Evolutionary conservation across 2,113 vertebrate species (phyloP), one percentile per base, ranked within the genome.

Genomic region (Hippoglossus stenolepis): DNA sequence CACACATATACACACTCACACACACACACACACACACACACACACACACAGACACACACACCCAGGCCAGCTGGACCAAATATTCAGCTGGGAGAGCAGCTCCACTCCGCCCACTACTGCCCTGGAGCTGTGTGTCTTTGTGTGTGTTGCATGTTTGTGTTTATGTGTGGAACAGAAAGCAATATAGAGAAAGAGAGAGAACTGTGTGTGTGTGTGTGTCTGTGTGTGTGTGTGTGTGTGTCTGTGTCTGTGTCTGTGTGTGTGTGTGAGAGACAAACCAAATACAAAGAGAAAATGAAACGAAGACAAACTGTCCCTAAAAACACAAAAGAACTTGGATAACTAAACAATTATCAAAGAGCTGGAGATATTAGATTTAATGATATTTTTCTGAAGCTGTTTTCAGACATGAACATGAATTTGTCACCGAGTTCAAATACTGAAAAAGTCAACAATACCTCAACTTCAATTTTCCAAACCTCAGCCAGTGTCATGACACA

Each of bases 41-140:
- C 47, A 75, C 66, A 75, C 54, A 72, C 66, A 65, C 70, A 63
- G 49, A 77, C 77, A 77, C 70, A 75, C 61, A 38, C 69, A 70
- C 74, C 65, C 60, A 54, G 49, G 78, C 91, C 92, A 94, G 93
- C 92, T 94, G 93, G 92, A 91, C 89, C 86, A 91, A 89, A 92
- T 91, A 93, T 92, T 92, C 90, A 89, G 85, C 81, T 89, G 89
- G 87, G 83, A 90, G 77, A 85, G 73, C 35, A 82, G 71, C 86
- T 89, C 75, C 77, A 66, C 79, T 92, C 79, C 85, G 79, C 74
- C 83, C 85, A 83, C 78, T 74, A 83, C 77, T 85, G 90, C 86
- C 89, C 80, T 68, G 85, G 78, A 90, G 87, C 89, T 86, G 80
- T 70, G 76, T 84, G 87, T 68, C 63, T 83, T 3, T 77, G 53